Base-by-base conservation (phyloP, 2,888 invertebrate genomes). In the Uropetala carovei region DNA sequence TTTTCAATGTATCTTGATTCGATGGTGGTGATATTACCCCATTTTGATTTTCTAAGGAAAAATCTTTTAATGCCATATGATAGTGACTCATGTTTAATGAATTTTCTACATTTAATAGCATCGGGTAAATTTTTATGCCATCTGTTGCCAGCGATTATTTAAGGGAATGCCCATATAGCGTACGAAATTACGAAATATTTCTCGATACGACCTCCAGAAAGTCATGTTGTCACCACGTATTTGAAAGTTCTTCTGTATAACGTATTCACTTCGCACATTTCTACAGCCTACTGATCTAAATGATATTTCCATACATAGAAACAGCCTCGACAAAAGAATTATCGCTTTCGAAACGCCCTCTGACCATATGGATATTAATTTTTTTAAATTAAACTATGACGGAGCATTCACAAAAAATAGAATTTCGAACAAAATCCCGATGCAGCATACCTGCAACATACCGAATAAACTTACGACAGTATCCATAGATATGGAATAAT, bases 261-360 rank as follows among this genome's bases (percentile, higher is more conserved):
- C 22, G 43, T 64, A 60, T 89, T 30, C 89, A 89, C 68, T 11
- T 18, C 43, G 11, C 43, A 10, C 64, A 43, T 30, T n/a, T 64
- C 64, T 30, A 13, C 64, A 27, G 86, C 30, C 59, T 59, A 59
- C 86, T 59, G 30, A 83, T 83, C 83, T 83, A 57, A 83, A 83
- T 57, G 83, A 83, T 83, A 57, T 83, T n/a, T 14, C 43, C n/a
- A n/a, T 57, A 56, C n/a, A 83, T 43, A 83, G n/a, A 83, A n/a
- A 83, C 16, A 56, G 56, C 83, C 18, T 11, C 16, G 56, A 10
- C 7, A 57, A 83, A 10, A 43, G 14, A 43, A 82, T 43, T 14
- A 43, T 16, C 27, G 9, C 43, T 43, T 43, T 43, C 43, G 43
- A 43, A 43, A 43, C 43, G 5, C 43, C 43, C 43, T 43, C 43